Evolutionary conservation across 2,113 vertebrate genomes (phyloP).

Genomic region (Protobothrops flavoviridis): DNA sequence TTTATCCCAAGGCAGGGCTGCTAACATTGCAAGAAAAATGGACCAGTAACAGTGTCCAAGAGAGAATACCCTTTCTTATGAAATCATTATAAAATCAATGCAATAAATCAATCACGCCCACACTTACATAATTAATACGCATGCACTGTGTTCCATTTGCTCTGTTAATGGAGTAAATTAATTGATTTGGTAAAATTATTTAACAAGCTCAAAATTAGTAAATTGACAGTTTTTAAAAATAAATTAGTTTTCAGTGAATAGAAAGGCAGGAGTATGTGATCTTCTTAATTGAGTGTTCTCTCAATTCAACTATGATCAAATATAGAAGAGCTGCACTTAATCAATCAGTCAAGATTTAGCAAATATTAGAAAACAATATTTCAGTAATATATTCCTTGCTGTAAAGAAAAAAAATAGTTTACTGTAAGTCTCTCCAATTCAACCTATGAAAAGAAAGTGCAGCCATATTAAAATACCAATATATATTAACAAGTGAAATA

Average conservation of each 20-base stretch:
- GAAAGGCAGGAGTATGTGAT: neutral
- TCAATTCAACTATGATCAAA: neutral
- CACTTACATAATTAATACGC: neutral
- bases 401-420: neutral
- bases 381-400: neutral
- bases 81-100: neutral
- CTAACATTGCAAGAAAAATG: conserved; percentile 27
- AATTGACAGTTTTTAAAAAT: neutral
- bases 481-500: neutral
- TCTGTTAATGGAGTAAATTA: neutral
- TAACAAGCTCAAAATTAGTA: neutral
- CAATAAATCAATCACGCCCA: neutral
- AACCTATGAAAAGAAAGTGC: neutral
- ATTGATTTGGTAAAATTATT: neutral
- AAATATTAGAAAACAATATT: neutral
- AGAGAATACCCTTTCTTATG: neutral
- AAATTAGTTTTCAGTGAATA: neutral
- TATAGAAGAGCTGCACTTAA: neutral
- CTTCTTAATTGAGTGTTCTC: neutral
- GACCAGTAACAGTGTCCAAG: conserved; percentile 15
- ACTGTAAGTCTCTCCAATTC: neutral
- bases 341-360: neutral
- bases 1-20: conserved; percentile 25
- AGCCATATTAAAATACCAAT: neutral
- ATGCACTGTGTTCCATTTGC: neutral